These are phyloP conservation scores for Aptenodytes forsteri DNA, from an alignment of 2,113 vertebrate genomes.

Conservation along the genomic window DNA sequence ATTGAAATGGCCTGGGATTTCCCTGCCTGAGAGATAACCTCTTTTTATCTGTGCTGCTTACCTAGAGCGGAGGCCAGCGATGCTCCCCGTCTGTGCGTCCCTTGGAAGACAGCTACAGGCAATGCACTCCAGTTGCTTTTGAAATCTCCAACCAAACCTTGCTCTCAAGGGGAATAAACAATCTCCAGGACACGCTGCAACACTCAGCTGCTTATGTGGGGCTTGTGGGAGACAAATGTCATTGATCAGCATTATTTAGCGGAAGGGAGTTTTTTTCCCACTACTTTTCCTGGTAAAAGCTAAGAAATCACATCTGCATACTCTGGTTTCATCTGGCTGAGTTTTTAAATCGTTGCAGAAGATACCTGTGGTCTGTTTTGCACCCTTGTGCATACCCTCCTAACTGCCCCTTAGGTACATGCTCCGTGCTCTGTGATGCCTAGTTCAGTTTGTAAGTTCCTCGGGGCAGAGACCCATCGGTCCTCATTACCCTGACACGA, in stretches of 20 bases:
- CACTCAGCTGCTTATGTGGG: not conserved
- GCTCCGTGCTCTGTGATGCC: not conserved
- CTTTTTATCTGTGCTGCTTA: not conserved
- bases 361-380: not conserved
- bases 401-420: not conserved
- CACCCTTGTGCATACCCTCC: not conserved
- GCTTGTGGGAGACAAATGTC: not conserved
- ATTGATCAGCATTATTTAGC: not conserved
- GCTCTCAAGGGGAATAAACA: not conserved
- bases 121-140: not conserved
- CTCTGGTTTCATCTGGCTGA: not conserved
- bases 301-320: not conserved
- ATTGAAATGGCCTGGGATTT: conserved; percentile 43
- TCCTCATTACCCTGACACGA: not conserved
- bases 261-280: fast-evolving
- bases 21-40: conserved; percentile 31
- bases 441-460: not conserved
- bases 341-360: not conserved
- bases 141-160: not conserved
- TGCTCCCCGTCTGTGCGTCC: not conserved
- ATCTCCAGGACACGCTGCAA: not conserved
- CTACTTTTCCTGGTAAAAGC: not conserved
- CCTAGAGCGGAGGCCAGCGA: not conserved
- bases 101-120: not conserved
- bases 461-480: not conserved